Evolutionary conservation across 1,140 invertebrate species (phyloP).

Genomic region (Laodelphax striatellus): DNA sequence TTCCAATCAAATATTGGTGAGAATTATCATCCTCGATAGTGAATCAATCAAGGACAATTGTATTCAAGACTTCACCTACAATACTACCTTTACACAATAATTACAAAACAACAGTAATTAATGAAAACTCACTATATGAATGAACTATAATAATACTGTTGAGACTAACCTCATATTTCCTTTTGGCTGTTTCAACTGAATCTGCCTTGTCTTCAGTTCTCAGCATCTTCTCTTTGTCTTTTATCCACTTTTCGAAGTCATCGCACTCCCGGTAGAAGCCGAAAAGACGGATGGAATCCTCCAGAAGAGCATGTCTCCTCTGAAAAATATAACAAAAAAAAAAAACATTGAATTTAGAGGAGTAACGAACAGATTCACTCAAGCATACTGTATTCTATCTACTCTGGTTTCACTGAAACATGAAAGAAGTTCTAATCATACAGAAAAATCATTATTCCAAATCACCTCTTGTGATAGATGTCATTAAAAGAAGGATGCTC

Average conservation of each 20-base stretch:
- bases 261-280: slow-evolving; percentile 96
- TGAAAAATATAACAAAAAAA: slow-evolving; percentile 22
- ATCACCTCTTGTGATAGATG: no score
- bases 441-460: no score
- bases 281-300: slow-evolving; percentile 87
- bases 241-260: slow-evolving; percentile 95
- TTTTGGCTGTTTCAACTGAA: slow-evolving; percentile 85
- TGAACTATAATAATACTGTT: background rate
- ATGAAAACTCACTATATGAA: no score
- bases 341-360: background rate
- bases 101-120: no score
- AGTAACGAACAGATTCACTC: background rate
- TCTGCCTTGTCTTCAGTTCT: slow-evolving; percentile 72
- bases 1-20: no score
- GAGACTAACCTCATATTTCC: slow-evolving; percentile 80
- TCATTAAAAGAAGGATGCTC: no score
- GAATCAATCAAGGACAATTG: no score
- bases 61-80: no score
- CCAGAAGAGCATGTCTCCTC: slow-evolving; percentile 66
- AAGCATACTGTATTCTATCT: slow-evolving; percentile 4
- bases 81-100: no score
- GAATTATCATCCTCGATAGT: no score
- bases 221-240: slow-evolving; percentile 85
- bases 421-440: no score
- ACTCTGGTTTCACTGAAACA: no score